These are phyloP conservation scores for Anas capensis DNA, from an alignment of 2,797 vertebrate genomes.

Conservation along the genomic window DNA sequence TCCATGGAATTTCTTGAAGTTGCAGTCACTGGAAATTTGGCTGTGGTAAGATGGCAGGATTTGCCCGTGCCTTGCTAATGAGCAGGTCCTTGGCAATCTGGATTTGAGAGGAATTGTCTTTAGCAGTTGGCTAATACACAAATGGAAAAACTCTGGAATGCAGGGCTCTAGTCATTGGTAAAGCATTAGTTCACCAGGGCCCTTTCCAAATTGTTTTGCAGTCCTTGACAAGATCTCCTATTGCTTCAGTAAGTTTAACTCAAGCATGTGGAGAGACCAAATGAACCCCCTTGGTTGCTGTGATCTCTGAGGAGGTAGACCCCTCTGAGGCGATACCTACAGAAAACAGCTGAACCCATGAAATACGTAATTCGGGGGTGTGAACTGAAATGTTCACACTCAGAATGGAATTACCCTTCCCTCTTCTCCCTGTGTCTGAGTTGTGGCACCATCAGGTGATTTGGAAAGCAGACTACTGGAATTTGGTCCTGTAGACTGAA, in stretches of 20 bases:
- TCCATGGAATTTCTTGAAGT: background rate
- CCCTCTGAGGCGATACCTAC: background rate
- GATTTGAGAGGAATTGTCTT: background rate
- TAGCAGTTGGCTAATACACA: background rate
- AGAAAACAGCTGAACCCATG: background rate
- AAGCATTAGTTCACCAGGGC: background rate
- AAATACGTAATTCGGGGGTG: background rate
- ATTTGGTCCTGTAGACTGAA: background rate
- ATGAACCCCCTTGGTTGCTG: background rate
- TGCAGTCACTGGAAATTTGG: background rate
- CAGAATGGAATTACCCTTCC: background rate
- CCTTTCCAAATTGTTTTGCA: background rate
- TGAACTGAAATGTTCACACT: background rate
- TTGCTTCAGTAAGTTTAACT: background rate
- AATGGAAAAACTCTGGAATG: background rate
- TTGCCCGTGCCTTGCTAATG: background rate
- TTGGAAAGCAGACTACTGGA: background rate
- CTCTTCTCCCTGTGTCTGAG: background rate
- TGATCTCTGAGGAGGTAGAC: background rate
- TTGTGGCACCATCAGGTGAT: background rate
- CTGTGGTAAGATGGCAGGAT: background rate
- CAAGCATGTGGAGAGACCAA: background rate
- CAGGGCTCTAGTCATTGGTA: background rate
- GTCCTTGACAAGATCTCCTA: background rate
- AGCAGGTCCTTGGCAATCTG: background rate